These are phyloP conservation scores for Crematogaster levior DNA, from an alignment of 2,888 invertebrate genomes.

Conservation along the genomic window DNA sequence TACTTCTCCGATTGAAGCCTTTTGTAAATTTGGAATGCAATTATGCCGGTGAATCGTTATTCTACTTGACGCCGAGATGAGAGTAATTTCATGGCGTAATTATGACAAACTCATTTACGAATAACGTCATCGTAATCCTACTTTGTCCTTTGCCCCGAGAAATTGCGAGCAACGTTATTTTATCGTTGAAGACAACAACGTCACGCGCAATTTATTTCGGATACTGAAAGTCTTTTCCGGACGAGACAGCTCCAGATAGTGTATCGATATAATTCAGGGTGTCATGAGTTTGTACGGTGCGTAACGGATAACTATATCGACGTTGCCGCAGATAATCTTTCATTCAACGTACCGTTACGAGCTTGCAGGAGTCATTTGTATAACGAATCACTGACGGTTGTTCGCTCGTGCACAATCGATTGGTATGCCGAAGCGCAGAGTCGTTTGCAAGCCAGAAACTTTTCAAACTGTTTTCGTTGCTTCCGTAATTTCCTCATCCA, in stretches of 20 bases:
- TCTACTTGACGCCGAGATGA: conserved; percentile 18
- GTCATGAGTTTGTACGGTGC: conserved; percentile 26
- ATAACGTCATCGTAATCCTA: neutral
- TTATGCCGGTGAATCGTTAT: conserved; percentile 24
- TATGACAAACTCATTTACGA: conserved; percentile 47
- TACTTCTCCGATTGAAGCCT: neutral
- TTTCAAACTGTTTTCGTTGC: conserved; percentile 41
- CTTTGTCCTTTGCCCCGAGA: neutral
- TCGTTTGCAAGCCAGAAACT: conserved; percentile 42
- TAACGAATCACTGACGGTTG: conserved; percentile 48
- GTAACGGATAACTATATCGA: conserved; percentile 33
- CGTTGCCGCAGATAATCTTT: conserved; percentile 42
- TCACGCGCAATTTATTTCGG: conserved; percentile 43
- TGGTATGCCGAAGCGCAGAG: neutral
- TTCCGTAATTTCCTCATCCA: conserved; percentile 45
- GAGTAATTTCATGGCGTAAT: conserved; percentile 30
- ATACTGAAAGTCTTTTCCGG: neutral
- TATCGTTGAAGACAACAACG: conserved; percentile 45
- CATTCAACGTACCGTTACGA: conserved; percentile 51
- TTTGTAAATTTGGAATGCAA: conserved; percentile 12
- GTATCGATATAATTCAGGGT: conserved; percentile 52
- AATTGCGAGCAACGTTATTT: conserved; percentile 25
- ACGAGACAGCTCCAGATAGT: conserved; percentile 30
- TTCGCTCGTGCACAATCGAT: conserved; percentile 37
- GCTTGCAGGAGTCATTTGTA: conserved; percentile 45